phyloP scores from a whole-genome alignment of 2,113 vertebrate species.

The Poeciliopsis turrubarensis region DNA sequence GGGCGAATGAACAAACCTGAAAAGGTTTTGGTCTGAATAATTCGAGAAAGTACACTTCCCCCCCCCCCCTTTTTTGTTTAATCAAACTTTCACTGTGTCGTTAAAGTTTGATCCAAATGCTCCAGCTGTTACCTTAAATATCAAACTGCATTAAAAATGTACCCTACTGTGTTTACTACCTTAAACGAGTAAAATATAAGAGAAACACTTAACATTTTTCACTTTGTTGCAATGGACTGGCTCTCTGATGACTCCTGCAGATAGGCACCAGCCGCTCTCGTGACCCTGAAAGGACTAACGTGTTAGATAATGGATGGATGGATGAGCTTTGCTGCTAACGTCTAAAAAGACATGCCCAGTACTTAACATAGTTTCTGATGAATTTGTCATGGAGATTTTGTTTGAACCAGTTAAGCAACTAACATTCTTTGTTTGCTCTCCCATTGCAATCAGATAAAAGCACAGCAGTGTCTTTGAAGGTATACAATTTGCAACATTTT shows the following conservation, averaged over 20 bases:
- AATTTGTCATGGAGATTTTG: slow-evolving; percentile 27
- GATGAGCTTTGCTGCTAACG: background rate
- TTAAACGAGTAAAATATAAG: background rate
- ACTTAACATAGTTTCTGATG: slow-evolving; percentile 8
- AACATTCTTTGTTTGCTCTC: slow-evolving; percentile 15
- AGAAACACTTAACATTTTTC: background rate
- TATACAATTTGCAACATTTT: background rate
- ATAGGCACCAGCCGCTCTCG: no score
- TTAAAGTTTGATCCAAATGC: background rate
- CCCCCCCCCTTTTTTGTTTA: background rate
- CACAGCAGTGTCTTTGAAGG: background rate
- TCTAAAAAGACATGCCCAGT: background rate
- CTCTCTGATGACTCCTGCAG: no score
- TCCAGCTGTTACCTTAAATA: background rate
- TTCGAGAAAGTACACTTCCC: background rate
- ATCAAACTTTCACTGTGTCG: background rate
- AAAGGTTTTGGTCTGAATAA: background rate
- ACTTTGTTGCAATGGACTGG: background rate
- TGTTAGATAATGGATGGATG: no score
- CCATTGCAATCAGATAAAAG: background rate
- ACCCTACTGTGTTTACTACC: background rate
- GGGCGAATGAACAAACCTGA: background rate
- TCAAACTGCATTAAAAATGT: background rate
- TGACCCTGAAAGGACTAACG: no score
- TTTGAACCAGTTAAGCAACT: slow-evolving; percentile 31